These are phyloP conservation scores for Orycteropus afer DNA, from an alignment of 2,113 vertebrate genomes.

Conservation along the genomic window DNA sequence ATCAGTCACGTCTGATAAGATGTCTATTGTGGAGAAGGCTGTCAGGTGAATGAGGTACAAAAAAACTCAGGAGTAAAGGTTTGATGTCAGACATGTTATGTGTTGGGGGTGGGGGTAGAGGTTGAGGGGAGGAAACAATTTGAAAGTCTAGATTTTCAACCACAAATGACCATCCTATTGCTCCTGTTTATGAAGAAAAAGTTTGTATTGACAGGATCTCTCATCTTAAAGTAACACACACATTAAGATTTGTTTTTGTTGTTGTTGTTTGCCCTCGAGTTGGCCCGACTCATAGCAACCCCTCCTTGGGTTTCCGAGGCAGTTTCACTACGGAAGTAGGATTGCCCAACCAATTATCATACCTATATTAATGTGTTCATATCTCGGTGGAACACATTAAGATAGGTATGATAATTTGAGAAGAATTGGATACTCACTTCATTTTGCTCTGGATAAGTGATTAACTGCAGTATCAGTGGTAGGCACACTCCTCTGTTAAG, in stretches of 20 bases:
- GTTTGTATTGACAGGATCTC: not conserved
- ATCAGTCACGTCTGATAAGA: conserved; percentile 99
- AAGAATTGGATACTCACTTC: not conserved
- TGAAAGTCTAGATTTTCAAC: not conserved
- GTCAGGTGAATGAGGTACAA: conserved; percentile 91
- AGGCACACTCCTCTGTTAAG: not conserved
- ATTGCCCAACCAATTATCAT: no score
- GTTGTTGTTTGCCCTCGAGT: no score
- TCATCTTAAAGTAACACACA: not conserved
- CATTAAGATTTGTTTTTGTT: no score
- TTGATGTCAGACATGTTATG: conserved; percentile 70
- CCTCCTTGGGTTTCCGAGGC: no score
- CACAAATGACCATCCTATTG: not conserved
- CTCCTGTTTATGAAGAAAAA: not conserved
- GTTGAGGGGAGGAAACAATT: not conserved
- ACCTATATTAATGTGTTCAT: no score
- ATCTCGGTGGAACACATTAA: no score
- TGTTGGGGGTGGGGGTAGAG: not conserved
- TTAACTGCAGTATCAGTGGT: not conserved
- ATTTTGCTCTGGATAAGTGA: not conserved
- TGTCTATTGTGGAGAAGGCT: conserved; percentile 92
- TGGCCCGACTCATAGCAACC: no score
- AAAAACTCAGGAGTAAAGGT: conserved; percentile 84
- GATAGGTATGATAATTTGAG: not conserved
- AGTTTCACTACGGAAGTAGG: no score